Conservation (phyloP, 2,113 vertebrate genomes). For the Syngnathoides biaculeatus region DNA sequence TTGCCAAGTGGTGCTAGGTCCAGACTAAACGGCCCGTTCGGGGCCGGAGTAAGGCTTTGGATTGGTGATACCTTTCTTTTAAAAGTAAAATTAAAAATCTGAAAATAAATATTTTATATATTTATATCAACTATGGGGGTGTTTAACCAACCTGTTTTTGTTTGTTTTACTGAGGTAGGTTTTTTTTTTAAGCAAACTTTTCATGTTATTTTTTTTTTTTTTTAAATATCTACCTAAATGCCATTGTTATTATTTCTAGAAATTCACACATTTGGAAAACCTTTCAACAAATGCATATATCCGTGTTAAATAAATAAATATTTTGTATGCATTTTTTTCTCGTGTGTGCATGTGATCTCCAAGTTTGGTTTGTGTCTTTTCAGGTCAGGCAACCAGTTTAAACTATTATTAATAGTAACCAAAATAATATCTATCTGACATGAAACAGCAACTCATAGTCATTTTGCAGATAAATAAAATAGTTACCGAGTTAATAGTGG, state of each 20-base stretch:
- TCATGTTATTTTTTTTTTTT: slow-evolving; percentile 60
- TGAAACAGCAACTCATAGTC: slow-evolving; percentile 13
- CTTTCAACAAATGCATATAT: slow-evolving; percentile 48
- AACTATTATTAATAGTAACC: not conserved
- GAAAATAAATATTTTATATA: slow-evolving; percentile 76
- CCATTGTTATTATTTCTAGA: slow-evolving; percentile 44
- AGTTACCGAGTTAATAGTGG: slow-evolving; percentile 44
- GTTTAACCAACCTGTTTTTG: slow-evolving; percentile 74
- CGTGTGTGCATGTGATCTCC: slow-evolving; percentile 50
- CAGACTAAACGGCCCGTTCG: slow-evolving; percentile 63
- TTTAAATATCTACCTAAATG: slow-evolving; percentile 69
- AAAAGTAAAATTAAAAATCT: slow-evolving; percentile 42
- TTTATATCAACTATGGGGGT: slow-evolving; percentile 44
- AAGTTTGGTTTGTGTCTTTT: slow-evolving; percentile 34
- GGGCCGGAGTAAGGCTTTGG: slow-evolving; percentile 80
- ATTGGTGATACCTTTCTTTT: slow-evolving; percentile 58
- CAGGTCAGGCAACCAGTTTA: not conserved
- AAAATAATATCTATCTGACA: slow-evolving; percentile 4
- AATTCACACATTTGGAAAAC: slow-evolving; percentile 44
- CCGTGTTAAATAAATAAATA: slow-evolving; percentile 75
- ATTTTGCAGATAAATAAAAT: slow-evolving; percentile 53
- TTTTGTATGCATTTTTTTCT: slow-evolving; percentile 55
- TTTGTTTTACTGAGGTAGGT: slow-evolving; percentile 88
- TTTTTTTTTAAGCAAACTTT: slow-evolving; percentile 70
- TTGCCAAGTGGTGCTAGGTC: slow-evolving; percentile 68